Conservation (phyloP, 2,797 vertebrate genomes). For the Cygnus olor region DNA sequence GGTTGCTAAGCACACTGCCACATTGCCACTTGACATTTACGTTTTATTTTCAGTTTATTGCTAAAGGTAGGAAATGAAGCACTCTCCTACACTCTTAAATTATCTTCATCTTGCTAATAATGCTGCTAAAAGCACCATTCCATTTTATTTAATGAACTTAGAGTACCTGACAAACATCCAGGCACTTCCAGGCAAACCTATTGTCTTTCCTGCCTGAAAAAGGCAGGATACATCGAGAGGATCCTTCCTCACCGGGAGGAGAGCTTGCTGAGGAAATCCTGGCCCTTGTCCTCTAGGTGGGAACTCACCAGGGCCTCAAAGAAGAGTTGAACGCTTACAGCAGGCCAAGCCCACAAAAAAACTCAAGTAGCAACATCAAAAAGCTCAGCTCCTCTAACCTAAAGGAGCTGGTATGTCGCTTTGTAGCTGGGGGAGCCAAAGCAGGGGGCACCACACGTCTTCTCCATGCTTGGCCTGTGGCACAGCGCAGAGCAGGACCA, state of each 20-base stretch:
- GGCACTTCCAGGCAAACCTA: not conserved
- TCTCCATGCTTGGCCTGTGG: not conserved
- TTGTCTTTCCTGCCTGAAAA: not conserved
- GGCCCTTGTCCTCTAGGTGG: not conserved
- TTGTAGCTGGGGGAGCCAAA: not conserved
- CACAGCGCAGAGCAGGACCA: not conserved
- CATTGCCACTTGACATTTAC: conserved; percentile 64
- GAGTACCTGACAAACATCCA: conserved; percentile 35
- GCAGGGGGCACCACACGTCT: not conserved
- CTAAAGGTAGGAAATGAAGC: conserved; percentile 56
- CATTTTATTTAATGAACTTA: conserved; percentile 40
- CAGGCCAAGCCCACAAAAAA: not conserved
- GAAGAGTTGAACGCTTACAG: not conserved
- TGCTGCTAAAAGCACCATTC: conserved; percentile 25
- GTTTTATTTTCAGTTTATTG: conserved; percentile 65
- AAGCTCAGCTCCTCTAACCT: not conserved
- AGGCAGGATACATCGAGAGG: not conserved
- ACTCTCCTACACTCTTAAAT: conserved; percentile 36
- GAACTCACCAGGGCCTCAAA: not conserved
- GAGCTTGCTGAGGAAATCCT: not conserved
- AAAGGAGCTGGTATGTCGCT: not conserved
- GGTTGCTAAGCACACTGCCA: conserved; percentile 59
- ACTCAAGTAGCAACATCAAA: not conserved
- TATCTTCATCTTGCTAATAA: conserved; percentile 55
- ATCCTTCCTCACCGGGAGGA: not conserved